Conservation (phyloP, 2,113 vertebrate genomes). For the Pollimyrus isidori region DNA sequence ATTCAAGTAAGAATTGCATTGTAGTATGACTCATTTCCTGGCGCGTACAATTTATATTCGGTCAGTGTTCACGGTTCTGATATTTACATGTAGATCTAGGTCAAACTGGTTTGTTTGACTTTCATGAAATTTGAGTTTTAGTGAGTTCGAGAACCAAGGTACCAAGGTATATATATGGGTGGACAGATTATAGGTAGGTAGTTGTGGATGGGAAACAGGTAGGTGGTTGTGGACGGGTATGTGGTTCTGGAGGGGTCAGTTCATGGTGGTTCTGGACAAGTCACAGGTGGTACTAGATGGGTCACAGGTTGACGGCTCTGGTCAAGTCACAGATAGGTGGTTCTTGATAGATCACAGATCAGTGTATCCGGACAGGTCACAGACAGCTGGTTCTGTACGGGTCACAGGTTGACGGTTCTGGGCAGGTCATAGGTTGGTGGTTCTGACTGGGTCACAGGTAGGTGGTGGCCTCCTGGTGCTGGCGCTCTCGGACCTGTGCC, state of each 20-base stretch:
- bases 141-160: no score
- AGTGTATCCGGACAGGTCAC: not conserved
- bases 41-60: no score
- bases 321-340: constrained; percentile 23
- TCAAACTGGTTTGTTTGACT: no score
- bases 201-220: constrained; percentile 58
- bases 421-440: not conserved
- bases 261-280: not conserved
- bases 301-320: constrained; percentile 55
- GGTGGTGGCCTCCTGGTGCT: constrained; percentile 81
- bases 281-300: not conserved
- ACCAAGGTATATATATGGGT: no score
- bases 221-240: constrained; percentile 57
- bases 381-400: constrained; percentile 39
- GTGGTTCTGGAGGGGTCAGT: constrained; percentile 56
- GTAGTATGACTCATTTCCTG: no score
- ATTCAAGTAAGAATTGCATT: no score
- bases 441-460: constrained; percentile 61
- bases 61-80: no score
- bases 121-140: no score
- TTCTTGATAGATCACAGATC: constrained; percentile 47
- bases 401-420: not conserved
- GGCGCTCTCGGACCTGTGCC: constrained; percentile 77
- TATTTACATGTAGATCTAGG: no score
- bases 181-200: not conserved